Percentiles rank a stretch among this genome's conserved stretches.
These are phyloP conservation scores for Morelia viridis DNA, from an alignment of 2,797 vertebrate species.

Conservation along the genomic window DNA sequence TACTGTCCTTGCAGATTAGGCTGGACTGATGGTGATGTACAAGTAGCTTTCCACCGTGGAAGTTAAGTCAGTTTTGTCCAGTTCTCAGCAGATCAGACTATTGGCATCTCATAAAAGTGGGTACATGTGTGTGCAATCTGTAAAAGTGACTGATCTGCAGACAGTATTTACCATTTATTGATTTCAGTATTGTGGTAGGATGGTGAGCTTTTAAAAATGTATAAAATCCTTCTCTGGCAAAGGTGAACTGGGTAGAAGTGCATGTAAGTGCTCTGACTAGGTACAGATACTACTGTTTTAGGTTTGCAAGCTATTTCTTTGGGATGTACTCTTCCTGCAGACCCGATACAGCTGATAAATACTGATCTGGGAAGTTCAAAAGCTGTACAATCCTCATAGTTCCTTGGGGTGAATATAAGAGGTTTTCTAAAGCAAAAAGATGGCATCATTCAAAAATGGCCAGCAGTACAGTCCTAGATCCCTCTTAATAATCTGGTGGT, in stretches of 20 bases:
- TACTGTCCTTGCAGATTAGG: constrained; percentile 5
- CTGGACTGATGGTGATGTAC: background rate
- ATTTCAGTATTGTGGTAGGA: background rate
- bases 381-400: background rate
- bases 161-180: background rate
- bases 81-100: constrained; percentile 11
- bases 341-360: background rate
- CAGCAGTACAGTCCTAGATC: background rate
- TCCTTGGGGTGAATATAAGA: background rate
- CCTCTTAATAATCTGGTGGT: background rate
- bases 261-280: background rate
- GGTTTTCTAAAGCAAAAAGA: background rate
- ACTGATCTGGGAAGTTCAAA: background rate
- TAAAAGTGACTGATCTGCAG: background rate
- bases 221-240: background rate
- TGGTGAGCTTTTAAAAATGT: background rate
- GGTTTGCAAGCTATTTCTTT: background rate
- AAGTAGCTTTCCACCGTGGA: constrained; percentile 7
- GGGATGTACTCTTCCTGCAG: background rate
- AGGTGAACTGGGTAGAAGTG: background rate
- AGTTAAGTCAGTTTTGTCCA: constrained; percentile 23
- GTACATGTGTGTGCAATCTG: no score
- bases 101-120: background rate
- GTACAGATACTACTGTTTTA: background rate
- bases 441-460: background rate